Percentiles rank a stretch among this genome's conserved stretches.
These are phyloP conservation scores for Alosa alosa DNA, from an alignment of 2,113 vertebrate species.

Conservation along the genomic window DNA sequence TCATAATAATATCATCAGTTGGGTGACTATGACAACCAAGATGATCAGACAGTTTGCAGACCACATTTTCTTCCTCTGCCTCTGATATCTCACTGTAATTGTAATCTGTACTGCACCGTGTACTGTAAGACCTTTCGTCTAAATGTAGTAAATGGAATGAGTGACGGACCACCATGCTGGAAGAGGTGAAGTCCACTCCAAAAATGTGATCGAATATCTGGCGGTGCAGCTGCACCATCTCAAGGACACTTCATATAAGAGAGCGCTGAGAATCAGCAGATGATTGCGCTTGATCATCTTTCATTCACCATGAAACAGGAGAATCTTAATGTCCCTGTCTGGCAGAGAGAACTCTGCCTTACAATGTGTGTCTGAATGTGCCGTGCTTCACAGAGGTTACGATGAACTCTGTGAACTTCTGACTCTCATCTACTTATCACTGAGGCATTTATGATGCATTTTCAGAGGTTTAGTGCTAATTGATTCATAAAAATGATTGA, in stretches of 20 bases:
- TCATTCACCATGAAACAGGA: not conserved
- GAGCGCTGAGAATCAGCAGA: not conserved
- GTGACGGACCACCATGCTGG: not conserved
- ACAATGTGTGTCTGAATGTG: not conserved
- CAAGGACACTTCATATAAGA: not conserved
- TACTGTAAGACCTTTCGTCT: not conserved
- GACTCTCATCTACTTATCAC: not conserved
- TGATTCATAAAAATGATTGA: not conserved
- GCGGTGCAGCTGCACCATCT: not conserved
- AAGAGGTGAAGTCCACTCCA: not conserved
- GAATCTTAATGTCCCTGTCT: not conserved
- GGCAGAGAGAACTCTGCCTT: not conserved
- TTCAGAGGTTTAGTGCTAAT: not conserved
- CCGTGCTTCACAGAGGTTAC: not conserved
- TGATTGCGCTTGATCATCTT: not conserved
- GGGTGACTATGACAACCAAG: too few species aligned
- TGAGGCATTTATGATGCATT: not conserved
- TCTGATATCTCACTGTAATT: not conserved
- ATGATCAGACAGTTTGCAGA: not conserved
- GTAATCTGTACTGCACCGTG: not conserved
- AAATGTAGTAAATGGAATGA: not conserved
- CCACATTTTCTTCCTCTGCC: not conserved
- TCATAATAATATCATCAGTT: not conserved
- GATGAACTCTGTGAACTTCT: not conserved
- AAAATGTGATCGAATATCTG: not conserved